Evolutionary conservation across 1,140 invertebrate genomes (phyloP), one percentile per base, ranked within the genome.

Genomic region (silkworm (Bombyx mori)): DNA sequence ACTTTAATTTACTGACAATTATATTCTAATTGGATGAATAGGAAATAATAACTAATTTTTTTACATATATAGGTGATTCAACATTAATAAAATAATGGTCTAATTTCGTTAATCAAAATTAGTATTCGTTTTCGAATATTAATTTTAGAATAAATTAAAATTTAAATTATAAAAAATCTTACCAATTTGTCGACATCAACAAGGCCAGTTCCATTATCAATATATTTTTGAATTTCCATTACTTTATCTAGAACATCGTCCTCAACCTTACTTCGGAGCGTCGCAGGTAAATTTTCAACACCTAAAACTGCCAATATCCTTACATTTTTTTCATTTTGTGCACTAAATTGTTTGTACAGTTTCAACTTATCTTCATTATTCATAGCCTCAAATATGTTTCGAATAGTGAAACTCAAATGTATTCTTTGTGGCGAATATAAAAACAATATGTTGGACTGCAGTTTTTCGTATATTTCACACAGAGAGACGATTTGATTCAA

Each of bases 391-490:
- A 78, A 82, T 51, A 86, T 43, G 43, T 58, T 59, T 6, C 45
- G 47, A 47, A 86, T 69, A 2, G 68, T 77, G 42, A 67, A 58
- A 8, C 53, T 59, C 6, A 86, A 44, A 57, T 82, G 62, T 2
- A 76, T 47, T 63, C 63, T 56, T 70, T 82, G 82, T 8, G 77
- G 78, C 0, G 77, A 77, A 7, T 57, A 47, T 5, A 52, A 0
- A 46, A 82, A 81, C 10, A 65, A 42, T 9, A 7, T n/a, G 7
- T 68, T 52, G 0, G 46, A 58, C 52, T 77, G 63, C 3, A 80
- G 51, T 44, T 70, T 73, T 58, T 78, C 65, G 46, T 84, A 76
- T 6, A 71, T 65, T 58, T 68, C 63, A 61, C 75, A 64, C 42
- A 79, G 47, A 47, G 51, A 72, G 6, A 44, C 45, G 10, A 79